Evolutionary conservation across 2,888 invertebrate genomes (phyloP).

Genomic region (Eupithecia centaureata): DNA sequence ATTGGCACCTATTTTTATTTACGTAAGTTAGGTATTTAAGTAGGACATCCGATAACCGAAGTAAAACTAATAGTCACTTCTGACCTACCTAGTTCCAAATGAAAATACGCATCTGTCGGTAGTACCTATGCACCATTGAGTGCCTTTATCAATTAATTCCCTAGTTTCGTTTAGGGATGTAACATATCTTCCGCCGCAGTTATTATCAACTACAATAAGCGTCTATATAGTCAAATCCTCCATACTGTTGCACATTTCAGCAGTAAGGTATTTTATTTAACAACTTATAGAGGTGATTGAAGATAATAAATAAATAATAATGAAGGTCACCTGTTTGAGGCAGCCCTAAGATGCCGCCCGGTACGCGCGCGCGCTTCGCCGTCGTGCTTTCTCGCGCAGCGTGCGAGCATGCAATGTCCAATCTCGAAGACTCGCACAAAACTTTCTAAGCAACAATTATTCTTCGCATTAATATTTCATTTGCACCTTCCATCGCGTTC

Average conservation of each 20-base stretch:
- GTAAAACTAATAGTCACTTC: neutral
- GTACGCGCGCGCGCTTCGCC: constrained; percentile 51
- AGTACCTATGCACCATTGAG: neutral
- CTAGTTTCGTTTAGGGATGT: constrained; percentile 2
- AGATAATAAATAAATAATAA: constrained; percentile 19
- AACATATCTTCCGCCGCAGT: neutral
- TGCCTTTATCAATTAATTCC: neutral
- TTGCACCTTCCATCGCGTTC: constrained; percentile 67
- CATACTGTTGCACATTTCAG: neutral
- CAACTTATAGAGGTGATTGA: neutral
- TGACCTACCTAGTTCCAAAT: neutral
- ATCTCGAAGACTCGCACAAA: constrained; percentile 74
- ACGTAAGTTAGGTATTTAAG: no score
- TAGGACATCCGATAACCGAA: neutral
- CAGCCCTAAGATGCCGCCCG: constrained; percentile 40
- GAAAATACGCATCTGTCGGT: neutral
- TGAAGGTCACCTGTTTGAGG: constrained; percentile 39
- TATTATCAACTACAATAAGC: neutral
- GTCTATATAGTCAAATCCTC: neutral
- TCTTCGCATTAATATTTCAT: constrained; percentile 82
- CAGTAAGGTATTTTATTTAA: neutral
- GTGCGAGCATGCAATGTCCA: constrained; percentile 81
- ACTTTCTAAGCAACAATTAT: constrained; percentile 84
- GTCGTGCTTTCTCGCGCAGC: constrained; percentile 82
- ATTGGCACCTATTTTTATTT: neutral